Percentiles rank a stretch among this genome's conserved stretches.
phyloP scores from a whole-genome alignment of 1,140 invertebrate species.

The Macrotrachela quadricornifera region DNA sequence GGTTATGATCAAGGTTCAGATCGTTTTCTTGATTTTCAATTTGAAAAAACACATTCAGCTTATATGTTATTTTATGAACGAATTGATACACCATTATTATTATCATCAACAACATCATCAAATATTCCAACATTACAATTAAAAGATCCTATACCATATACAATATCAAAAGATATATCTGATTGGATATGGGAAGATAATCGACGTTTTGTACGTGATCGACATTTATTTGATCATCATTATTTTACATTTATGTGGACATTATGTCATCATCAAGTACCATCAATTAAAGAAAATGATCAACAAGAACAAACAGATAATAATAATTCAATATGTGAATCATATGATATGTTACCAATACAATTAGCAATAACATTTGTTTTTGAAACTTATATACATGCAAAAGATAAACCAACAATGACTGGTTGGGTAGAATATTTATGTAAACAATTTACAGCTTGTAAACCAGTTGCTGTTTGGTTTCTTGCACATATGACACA shows the following conservation, averaged over 20 bases:
- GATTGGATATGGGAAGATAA: neutral
- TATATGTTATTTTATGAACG: conserved; percentile 91
- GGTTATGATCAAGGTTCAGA: conserved; percentile 83
- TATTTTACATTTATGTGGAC: conserved; percentile 3
- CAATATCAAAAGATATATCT: neutral
- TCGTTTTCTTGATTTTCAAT: conserved; percentile 87
- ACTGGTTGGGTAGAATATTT: neutral
- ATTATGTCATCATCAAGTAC: no score
- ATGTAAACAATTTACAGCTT: neutral
- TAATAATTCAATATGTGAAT: neutral
- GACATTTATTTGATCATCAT: neutral
- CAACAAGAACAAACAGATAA: neutral
- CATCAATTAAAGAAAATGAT: neutral
- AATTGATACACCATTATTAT: conserved; percentile 15
- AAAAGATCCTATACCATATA: neutral
- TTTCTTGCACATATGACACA: neutral
- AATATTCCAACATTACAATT: neutral
- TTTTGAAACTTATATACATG: conserved; percentile 1
- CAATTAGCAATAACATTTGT: conserved; percentile 1
- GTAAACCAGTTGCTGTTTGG: neutral
- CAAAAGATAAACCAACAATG: neutral
- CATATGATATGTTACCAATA: no score
- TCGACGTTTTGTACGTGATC: neutral
- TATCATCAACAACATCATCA: neutral
- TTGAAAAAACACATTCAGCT: conserved; percentile 86